phyloP scores from a whole-genome alignment of 1,140 invertebrate genomes.

The Thaumetopoea pityocampa region DNA sequence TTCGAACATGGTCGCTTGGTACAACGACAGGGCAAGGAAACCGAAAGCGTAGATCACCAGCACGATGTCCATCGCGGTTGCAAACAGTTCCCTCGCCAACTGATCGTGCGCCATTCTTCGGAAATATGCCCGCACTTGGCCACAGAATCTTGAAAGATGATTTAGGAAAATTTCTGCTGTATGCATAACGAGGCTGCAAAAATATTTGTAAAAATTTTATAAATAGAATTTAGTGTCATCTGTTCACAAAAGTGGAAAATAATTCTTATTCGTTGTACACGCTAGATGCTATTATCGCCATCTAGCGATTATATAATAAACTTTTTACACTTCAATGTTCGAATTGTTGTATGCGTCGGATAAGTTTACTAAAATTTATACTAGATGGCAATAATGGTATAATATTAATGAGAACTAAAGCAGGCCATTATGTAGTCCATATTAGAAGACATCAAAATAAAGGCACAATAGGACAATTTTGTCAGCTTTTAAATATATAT shows the following conservation, averaged over 20 bases:
- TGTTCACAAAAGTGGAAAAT: too few relatives aligned
- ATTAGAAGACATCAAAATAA: too few relatives aligned
- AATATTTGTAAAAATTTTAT: conserved; percentile 1
- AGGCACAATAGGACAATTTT: too few relatives aligned
- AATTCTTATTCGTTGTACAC: not conserved
- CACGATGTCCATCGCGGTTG: conserved; percentile 41
- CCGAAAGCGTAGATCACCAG: conserved; percentile 49
- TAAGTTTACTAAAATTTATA: too few relatives aligned
- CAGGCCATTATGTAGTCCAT: too few relatives aligned
- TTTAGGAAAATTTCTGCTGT: conserved; percentile 30
- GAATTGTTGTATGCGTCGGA: too few relatives aligned
- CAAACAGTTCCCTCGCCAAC: conserved; percentile 34
- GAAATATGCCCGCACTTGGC: conserved; percentile 20
- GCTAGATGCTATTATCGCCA: conserved; percentile 10
- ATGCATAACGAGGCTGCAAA: conserved; percentile 36
- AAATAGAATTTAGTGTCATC: too few relatives aligned
- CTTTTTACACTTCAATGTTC: conserved; percentile 3
- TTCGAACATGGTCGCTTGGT: conserved; percentile 38
- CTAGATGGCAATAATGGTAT: too few relatives aligned
- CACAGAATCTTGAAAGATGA: conserved; percentile 23
- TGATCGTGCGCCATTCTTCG: conserved; percentile 29
- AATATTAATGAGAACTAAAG: too few relatives aligned
- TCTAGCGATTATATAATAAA: conserved; percentile 2
- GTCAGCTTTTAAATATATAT: too few relatives aligned
- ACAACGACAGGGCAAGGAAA: conserved; percentile 48